These are phyloP conservation scores for Myzus persicae DNA, from an alignment of 1,140 invertebrate genomes.

Conservation along the genomic window DNA sequence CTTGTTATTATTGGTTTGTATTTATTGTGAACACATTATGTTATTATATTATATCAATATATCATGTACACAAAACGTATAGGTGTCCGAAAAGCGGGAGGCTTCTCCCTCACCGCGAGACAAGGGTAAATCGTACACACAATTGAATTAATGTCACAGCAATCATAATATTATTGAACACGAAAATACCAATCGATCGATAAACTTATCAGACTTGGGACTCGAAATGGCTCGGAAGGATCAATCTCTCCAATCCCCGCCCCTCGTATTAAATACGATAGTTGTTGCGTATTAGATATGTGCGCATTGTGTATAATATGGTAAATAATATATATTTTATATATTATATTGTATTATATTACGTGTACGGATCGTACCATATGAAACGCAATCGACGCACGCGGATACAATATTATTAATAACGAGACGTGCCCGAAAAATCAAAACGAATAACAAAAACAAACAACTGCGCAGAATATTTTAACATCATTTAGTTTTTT, in stretches of 20 bases:
- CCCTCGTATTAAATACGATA: not conserved
- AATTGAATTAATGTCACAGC: not conserved
- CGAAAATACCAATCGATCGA: not conserved
- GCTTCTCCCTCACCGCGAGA: not conserved
- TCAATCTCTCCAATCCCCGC: not conserved
- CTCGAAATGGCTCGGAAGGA: not conserved
- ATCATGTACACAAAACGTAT: too few species aligned
- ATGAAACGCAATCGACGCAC: not conserved
- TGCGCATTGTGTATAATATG: not conserved
- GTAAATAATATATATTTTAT: not conserved
- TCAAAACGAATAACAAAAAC: not conserved
- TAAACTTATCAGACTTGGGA: not conserved
- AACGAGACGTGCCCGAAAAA: not conserved
- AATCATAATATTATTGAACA: not conserved
- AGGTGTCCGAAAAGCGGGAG: not conserved
- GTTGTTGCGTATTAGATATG: not conserved
- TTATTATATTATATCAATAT: not conserved
- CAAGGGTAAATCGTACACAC: not conserved
- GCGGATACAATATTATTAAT: not conserved
- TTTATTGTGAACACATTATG: not conserved
- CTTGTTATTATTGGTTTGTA: not conserved
- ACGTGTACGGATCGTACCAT: not conserved
- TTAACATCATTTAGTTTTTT: too few species aligned
- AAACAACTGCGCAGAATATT: slow-evolving; percentile 25
- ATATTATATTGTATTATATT: not conserved